Conservation (phyloP, 2,888 invertebrate species). For the Coleophora flavipennella region DNA sequence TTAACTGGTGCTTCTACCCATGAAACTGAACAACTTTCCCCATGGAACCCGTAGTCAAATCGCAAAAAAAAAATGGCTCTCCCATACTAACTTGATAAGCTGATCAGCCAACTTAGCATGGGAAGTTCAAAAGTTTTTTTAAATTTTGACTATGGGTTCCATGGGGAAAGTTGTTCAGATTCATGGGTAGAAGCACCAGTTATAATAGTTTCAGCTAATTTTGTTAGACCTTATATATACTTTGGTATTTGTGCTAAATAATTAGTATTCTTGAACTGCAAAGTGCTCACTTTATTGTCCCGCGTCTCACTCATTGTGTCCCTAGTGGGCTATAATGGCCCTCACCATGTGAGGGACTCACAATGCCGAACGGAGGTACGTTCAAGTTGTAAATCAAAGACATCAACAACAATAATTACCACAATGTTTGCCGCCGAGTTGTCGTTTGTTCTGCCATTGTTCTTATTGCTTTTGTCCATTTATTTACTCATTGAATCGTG, state of each 20-base stretch:
- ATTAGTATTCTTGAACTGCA: constrained; percentile 20
- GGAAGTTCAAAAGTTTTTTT: no score
- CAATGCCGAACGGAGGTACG: constrained; percentile 22
- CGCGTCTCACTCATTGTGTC: constrained; percentile 21
- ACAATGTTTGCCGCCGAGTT: constrained; percentile 12
- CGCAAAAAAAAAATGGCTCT: no score
- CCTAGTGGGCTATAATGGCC: constrained; percentile 6
- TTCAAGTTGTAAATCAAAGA: constrained; percentile 28
- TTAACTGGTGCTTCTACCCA: no score
- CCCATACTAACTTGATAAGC: no score
- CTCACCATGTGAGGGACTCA: constrained; percentile 16
- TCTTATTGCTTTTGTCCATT: not conserved
- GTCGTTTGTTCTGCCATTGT: constrained; percentile 1
- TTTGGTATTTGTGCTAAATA: constrained; percentile 15
- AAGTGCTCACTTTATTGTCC: constrained; percentile 27
- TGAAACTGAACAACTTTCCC: no score
- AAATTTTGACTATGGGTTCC: no score
- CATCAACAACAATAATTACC: constrained; percentile 23
- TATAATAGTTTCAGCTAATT: no score
- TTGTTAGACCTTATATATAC: not conserved
- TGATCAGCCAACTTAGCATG: no score
- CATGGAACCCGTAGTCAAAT: no score
- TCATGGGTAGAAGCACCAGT: no score
- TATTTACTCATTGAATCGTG: not conserved
- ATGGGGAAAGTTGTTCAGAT: no score